Evolutionary conservation across 2,888 invertebrate species (phyloP).

Genomic region (Branchellion lobata): DNA sequence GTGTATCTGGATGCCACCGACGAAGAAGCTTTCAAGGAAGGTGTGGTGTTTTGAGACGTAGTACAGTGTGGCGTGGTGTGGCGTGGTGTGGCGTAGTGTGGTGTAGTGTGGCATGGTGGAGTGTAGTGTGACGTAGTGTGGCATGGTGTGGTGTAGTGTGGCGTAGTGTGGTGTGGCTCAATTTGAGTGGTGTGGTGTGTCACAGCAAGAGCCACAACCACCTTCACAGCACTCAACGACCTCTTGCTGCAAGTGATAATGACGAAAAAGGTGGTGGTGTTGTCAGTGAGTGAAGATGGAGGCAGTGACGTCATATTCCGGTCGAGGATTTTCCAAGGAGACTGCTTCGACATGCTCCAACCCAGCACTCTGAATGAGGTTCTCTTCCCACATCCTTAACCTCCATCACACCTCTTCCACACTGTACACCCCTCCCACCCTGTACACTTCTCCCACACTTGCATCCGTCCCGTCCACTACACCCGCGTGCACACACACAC

Average conservation of each 20-base stretch:
- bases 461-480: too few relatives aligned
- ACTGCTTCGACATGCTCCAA: not conserved
- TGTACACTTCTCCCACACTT: too few relatives aligned
- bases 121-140: too few relatives aligned
- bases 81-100: not conserved
- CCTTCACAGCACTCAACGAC: not conserved
- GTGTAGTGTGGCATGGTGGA: not conserved
- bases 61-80: not conserved
- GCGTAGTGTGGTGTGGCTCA: too few relatives aligned
- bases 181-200: too few relatives aligned
- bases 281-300: not conserved
- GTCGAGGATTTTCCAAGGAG: not conserved
- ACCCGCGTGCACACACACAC: too few relatives aligned
- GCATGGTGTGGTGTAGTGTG: not conserved
- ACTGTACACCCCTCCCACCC: too few relatives aligned
- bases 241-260: not conserved
- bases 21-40: conserved; percentile 69
- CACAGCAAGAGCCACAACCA: too few relatives aligned
- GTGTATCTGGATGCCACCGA: conserved; percentile 80
- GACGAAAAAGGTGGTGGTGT: not conserved
- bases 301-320: not conserved
- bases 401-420: too few relatives aligned
- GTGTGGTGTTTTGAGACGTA: too few relatives aligned
- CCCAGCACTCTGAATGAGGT: not conserved
- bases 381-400: too few relatives aligned